Evolutionary conservation across 2,113 vertebrate genomes (phyloP).

Genomic region (Hucho hucho): DNA sequence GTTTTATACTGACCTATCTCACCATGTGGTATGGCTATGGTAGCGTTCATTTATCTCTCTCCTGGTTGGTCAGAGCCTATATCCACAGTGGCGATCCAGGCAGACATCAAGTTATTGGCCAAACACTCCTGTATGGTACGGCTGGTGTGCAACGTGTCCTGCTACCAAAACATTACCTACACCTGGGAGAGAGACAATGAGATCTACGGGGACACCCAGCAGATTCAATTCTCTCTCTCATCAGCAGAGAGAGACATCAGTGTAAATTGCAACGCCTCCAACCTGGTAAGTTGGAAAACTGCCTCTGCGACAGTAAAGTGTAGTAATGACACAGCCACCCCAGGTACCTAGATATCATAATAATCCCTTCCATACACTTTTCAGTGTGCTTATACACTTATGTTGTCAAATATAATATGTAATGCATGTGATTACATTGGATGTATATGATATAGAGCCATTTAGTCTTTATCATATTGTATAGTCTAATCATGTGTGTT

Average conservation of each 20-base stretch:
- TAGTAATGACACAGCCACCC: not conserved
- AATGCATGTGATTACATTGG: too few relatives aligned
- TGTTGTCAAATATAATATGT: too few relatives aligned
- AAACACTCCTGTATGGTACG: slow-evolving; percentile 32
- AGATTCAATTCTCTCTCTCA: not conserved
- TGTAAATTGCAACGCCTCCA: slow-evolving; percentile 48
- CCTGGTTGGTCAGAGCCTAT: slow-evolving; percentile 34
- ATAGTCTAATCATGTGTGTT: too few relatives aligned
- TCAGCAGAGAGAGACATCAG: not conserved
- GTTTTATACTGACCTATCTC: too few relatives aligned
- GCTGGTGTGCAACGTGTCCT: slow-evolving; percentile 25
- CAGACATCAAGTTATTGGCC: fast-evolving
- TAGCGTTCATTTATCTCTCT: too few relatives aligned
- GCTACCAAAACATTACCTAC: slow-evolving; percentile 9
- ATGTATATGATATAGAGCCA: too few relatives aligned
- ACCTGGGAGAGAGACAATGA: slow-evolving; percentile 27
- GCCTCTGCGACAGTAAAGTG: not conserved
- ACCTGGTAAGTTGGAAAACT: not conserved
- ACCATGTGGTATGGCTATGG: too few relatives aligned
- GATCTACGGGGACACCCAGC: not conserved
- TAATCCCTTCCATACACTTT: too few relatives aligned
- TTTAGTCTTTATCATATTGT: too few relatives aligned
- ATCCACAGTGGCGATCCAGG: not conserved
- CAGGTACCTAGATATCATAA: not conserved
- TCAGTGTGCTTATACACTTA: too few relatives aligned